phyloP scores from a whole-genome alignment of 2,113 vertebrate genomes.

The Merops nubicus region DNA sequence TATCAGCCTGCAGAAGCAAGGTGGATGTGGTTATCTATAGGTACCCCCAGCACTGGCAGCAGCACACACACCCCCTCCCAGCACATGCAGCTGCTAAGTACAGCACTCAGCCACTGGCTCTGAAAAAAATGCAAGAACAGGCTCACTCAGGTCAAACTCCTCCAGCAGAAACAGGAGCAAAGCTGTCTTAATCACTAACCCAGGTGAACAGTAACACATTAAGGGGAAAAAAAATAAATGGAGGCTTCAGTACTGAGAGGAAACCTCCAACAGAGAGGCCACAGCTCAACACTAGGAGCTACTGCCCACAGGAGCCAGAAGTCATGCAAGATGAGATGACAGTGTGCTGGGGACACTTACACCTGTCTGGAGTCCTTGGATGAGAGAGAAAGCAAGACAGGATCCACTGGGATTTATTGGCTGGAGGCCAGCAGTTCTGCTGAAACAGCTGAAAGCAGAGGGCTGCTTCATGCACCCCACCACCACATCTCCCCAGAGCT shows the following conservation, averaged over 20 bases:
- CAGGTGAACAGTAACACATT: neutral
- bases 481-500: rapidly evolving
- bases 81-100: neutral
- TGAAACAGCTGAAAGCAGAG: neutral
- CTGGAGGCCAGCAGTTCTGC: neutral
- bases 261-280: no score
- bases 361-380: neutral
- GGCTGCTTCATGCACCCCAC: neutral
- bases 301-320: neutral
- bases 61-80: neutral
- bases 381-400: rapidly evolving
- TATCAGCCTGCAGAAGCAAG: neutral
- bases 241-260: neutral
- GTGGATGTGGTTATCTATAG: neutral
- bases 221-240: neutral
- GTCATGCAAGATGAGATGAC: neutral
- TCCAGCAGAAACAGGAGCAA: neutral
- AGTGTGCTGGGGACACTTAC: neutral
- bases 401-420: neutral
- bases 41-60: neutral
- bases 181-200: constrained; percentile 12
- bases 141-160: neutral
- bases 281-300: neutral
- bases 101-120: neutral
- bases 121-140: neutral